Evolutionary conservation across 2,797 vertebrate species (phyloP).

Genomic region (Pelochelys cantorii): DNA sequence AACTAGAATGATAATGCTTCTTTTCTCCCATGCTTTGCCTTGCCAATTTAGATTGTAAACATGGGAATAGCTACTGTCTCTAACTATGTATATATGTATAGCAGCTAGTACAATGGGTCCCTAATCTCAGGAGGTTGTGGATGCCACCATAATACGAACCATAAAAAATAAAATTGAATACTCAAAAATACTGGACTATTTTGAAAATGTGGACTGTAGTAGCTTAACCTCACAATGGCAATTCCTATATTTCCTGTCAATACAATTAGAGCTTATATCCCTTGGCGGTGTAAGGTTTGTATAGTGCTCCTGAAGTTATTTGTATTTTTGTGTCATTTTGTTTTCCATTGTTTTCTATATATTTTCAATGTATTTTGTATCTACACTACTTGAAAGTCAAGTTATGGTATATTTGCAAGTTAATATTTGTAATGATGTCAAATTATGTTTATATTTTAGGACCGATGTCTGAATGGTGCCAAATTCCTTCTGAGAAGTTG

Average conservation of each 20-base stretch:
- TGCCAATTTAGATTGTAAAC: accelerated
- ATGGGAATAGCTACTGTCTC: accelerated
- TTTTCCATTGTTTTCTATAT: too few species aligned
- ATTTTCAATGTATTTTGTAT: too few species aligned
- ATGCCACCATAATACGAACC: neutral
- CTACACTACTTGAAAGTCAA: too few species aligned
- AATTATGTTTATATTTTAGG: too few species aligned
- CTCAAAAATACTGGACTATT: neutral
- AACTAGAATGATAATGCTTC: accelerated
- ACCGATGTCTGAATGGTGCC: too few species aligned
- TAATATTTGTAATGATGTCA: too few species aligned
- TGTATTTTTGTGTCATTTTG: too few species aligned
- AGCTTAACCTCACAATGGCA: accelerated
- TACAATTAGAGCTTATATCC: neutral
- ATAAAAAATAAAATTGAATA: neutral
- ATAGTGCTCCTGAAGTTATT: neutral
- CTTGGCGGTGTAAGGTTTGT: neutral
- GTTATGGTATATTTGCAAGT: too few species aligned
- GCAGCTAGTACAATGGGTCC: neutral
- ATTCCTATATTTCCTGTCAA: neutral
- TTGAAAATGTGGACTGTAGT: accelerated
- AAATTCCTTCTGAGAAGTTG: too few species aligned
- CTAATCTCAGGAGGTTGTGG: neutral
- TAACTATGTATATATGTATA: neutral
- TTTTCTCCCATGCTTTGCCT: neutral